Percentiles rank a stretch among this genome's conserved stretches.
phyloP scores from a whole-genome alignment of 2,888 invertebrate species.

The Caradrina clavipalpis region DNA sequence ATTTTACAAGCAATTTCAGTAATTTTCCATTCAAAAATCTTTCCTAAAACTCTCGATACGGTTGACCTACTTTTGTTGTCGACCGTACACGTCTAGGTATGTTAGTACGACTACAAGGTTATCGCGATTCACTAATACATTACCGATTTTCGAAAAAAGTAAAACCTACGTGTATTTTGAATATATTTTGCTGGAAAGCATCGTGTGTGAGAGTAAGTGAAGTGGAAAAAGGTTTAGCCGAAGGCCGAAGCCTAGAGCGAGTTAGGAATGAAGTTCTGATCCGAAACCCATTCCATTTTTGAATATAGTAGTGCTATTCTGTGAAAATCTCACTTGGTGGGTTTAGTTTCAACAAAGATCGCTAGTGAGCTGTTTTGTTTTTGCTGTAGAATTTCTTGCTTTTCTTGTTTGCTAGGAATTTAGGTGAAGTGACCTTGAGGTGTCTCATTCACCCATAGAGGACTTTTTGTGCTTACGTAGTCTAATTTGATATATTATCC shows the following conservation, averaged over 20 bases:
- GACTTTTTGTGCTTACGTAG: too few species aligned
- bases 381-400: too few species aligned
- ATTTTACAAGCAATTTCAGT: too few species aligned
- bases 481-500: too few species aligned
- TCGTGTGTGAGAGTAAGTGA: constrained; percentile 2
- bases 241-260: background rate
- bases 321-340: too few species aligned
- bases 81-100: background rate
- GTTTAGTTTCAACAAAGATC: too few species aligned
- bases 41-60: background rate
- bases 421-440: too few species aligned
- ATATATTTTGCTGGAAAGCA: background rate
- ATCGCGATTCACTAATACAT: constrained; percentile 31
- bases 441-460: too few species aligned
- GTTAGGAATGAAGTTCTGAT: background rate
- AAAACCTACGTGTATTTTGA: constrained; percentile 9
- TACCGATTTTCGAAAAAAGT: constrained; percentile 21
- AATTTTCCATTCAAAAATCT: background rate
- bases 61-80: constrained; percentile 15
- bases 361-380: too few species aligned
- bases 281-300: too few species aligned
- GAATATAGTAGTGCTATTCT: too few species aligned
- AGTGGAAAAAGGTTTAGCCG: constrained; percentile 13
- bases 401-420: too few species aligned
- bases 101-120: constrained; percentile 28